Evolutionary conservation across 64 coral and sea anemone genomes (phyloP).

Genomic region (Stichodactyla helianthus): DNA sequence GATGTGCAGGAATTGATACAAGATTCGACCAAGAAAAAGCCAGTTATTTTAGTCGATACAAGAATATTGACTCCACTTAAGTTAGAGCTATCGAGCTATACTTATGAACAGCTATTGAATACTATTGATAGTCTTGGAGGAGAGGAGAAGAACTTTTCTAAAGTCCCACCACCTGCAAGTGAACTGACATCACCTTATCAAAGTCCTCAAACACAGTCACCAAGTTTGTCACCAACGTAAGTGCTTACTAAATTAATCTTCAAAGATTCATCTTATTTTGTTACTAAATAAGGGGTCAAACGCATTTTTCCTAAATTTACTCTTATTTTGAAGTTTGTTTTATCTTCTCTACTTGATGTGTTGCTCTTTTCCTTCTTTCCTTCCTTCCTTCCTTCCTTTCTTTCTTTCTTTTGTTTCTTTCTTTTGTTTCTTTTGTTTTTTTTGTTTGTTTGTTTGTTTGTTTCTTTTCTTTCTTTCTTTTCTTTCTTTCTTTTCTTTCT

Average conservation of each 20-base stretch:
- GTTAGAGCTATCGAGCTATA: constrained; percentile 80
- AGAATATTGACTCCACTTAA: constrained; percentile 73
- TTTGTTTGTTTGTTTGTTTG: too few species aligned
- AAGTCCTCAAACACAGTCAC: constrained; percentile 36
- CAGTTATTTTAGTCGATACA: constrained; percentile 60
- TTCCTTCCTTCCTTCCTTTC: too few species aligned
- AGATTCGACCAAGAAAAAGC: constrained; percentile 42
- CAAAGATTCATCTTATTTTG: too few species aligned
- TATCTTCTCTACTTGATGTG: too few species aligned
- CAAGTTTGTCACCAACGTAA: constrained; percentile 53
- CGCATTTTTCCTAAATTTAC: too few species aligned
- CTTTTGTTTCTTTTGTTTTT: too few species aligned
- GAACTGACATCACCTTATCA: neutral
- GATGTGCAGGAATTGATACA: constrained; percentile 13
- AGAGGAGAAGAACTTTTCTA: constrained; percentile 11
- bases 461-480: too few species aligned
- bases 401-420: neutral
- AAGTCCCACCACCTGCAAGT: constrained; percentile 37
- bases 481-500: too few species aligned
- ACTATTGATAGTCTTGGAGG: constrained; percentile 77
- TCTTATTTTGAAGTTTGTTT: too few species aligned
- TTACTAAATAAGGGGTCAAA: too few species aligned
- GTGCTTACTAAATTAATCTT: neutral
- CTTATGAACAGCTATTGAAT: constrained; percentile 74
- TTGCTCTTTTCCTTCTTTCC: too few species aligned